A percentile compares a stretch with the other conserved stretches of the same genome.
Conservation (phyloP, 2,797 vertebrate species). For the Apodemus agrarius region DNA sequence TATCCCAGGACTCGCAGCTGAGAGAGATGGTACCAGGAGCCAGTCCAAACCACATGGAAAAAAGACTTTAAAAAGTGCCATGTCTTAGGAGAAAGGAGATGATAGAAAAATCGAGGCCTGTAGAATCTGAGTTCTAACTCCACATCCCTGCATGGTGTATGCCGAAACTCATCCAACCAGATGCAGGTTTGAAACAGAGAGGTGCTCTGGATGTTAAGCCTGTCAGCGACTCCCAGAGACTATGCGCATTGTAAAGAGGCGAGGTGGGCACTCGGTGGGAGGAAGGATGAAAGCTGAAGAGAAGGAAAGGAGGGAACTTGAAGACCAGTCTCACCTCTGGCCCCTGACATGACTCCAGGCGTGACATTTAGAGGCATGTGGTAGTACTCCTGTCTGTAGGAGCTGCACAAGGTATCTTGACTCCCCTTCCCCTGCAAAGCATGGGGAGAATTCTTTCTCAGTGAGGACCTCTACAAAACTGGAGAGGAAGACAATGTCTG, state of each 20-base stretch:
- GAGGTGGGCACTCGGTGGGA: not conserved
- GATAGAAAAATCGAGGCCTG: not conserved
- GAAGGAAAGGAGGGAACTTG: not conserved
- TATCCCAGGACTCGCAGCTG: not conserved
- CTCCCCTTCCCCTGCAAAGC: too few species aligned
- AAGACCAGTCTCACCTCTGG: not conserved
- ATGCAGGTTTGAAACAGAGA: not conserved
- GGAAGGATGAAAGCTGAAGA: too few species aligned
- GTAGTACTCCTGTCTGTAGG: not conserved
- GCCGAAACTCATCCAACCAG: not conserved
- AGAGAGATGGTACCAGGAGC: not conserved
- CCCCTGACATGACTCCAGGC: not conserved
- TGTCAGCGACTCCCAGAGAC: not conserved
- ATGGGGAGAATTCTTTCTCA: not conserved
- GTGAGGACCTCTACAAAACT: not conserved
- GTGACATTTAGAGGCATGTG: not conserved
- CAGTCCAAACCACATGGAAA: not conserved
- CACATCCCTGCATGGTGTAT: not conserved
- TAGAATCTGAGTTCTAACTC: not conserved
- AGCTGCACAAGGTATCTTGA: not conserved
- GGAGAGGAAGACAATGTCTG: not conserved
- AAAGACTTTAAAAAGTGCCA: not conserved
- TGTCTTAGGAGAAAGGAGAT: constrained; percentile 9
- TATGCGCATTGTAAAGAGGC: not conserved
- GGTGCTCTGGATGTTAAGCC: not conserved